Base-by-base conservation (phyloP, 2,113 vertebrate species). In the Dolichotis patagonum region DNA sequence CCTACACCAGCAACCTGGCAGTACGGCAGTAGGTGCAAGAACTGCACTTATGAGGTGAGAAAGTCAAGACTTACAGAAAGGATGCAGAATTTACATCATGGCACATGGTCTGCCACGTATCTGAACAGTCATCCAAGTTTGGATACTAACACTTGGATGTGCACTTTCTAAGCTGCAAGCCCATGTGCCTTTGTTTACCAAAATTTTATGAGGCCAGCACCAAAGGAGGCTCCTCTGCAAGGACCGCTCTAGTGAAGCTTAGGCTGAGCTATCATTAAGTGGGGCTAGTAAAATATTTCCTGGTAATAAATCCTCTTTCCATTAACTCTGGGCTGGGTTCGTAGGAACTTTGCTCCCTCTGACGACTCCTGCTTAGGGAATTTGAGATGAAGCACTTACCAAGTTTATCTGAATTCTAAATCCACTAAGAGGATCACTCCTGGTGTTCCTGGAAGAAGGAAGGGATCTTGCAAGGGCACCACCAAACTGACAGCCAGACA, bases 301-400 rank as follows among this genome's bases (percentile, higher is more conserved):
- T 35, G 3, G 24, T 54, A 82, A n/a, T 83, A 82, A 92, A 28
- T 28, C 30, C 26, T 63, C 30, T 92, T 78, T 95, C 73, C 54
- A 2, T 67, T 73, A 69, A 62, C 43, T 86, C 24, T 35, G 20
- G 60, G 12, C 75, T 65, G 22, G 8, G 46, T 81, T 28, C 7
- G 7, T 28, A 14, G 77, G 35, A 56, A 41, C 17, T 20, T 56
- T 49, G 60, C 49, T 93, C 38, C 69, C 67, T 88, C 43, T 41
- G 62, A 52, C 26, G 22, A 26, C 52, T 81, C 78, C 75, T 58
- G n/a, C 0, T 91, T 38, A 86, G 12, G 41, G 24, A 83, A 46
- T 77, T 80, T 41, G 58, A 24, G 16, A 11, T 49, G 12, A 85
- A 60, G 60, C 78, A 24, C 71, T 67, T 90, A 43, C 41, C 62